A percentile compares a stretch with the other conserved stretches of the same genome.
Conservation (phyloP, 1,140 invertebrate species). For the Drosophila albomicans region DNA sequence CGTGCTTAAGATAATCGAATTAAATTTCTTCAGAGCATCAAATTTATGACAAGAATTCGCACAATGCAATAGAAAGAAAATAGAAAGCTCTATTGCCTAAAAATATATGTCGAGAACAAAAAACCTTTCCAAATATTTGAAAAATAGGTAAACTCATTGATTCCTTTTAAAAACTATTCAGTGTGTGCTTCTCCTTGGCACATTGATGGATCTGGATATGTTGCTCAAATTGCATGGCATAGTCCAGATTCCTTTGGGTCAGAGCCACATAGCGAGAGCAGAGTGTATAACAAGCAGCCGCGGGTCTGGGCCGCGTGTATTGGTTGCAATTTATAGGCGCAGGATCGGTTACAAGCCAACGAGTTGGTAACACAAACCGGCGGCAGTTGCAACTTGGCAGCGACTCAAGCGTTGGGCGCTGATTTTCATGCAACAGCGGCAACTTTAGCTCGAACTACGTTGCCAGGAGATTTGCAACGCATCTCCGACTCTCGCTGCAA, state of each 20-base stretch:
- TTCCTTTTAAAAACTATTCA: not conserved
- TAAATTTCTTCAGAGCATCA: no score
- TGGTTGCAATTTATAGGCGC: conserved; percentile 81
- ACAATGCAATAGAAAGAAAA: no score
- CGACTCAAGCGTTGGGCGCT: conserved; percentile 3
- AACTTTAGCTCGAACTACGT: conserved; percentile 32
- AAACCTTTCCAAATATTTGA: no score
- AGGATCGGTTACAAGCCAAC: conserved; percentile 80
- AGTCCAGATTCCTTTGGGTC: conserved; percentile 1
- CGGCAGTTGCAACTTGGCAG: conserved; percentile 56
- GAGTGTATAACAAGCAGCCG: conserved; percentile 77
- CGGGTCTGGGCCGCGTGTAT: conserved; percentile 63
- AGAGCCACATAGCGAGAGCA: not conserved
- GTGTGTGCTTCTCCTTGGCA: not conserved
- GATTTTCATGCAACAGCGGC: conserved; percentile 13
- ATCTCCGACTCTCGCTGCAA: conserved; percentile 26
- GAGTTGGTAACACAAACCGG: conserved; percentile 80
- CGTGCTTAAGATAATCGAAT: no score
- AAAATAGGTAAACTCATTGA: not conserved
- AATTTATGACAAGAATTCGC: no score
- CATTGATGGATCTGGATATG: not conserved
- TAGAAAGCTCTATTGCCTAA: no score
- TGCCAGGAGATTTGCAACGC: conserved; percentile 61
- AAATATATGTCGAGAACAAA: no score
- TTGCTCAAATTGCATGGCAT: not conserved